Evolutionary conservation across 2,113 vertebrate genomes (phyloP).

Genomic region (Myrmecophaga tridactyla): DNA sequence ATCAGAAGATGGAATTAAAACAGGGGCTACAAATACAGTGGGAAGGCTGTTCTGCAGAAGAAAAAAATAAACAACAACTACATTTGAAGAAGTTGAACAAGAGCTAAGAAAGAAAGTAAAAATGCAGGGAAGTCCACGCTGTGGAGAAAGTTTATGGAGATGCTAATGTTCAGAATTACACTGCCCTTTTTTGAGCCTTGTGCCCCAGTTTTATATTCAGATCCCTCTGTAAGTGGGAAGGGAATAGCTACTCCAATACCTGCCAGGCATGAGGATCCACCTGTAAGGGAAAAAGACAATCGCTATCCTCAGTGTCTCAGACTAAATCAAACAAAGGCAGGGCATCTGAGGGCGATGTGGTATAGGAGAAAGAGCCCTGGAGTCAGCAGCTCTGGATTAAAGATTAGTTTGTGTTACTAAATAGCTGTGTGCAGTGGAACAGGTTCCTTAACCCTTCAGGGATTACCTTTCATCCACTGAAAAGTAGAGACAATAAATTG

Average conservation of each 20-base stretch:
- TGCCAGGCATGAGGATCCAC: background rate
- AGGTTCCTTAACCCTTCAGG: background rate
- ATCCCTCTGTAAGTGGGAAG: background rate
- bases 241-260: rapidly evolving
- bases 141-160: background rate
- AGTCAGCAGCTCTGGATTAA: background rate
- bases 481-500: background rate
- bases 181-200: background rate
- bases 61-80: background rate
- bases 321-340: background rate
- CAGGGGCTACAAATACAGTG: background rate
- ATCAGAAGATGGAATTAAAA: background rate
- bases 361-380: background rate
- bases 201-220: background rate
- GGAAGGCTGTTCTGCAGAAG: background rate
- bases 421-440: background rate
- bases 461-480: background rate
- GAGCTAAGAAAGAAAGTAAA: background rate
- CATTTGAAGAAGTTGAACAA: background rate
- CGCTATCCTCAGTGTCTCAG: background rate
- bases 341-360: too few species aligned
- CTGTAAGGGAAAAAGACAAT: background rate
- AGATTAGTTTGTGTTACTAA: background rate
- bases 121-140: background rate
- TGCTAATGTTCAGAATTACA: background rate